Base-by-base conservation (phyloP, 2,113 vertebrate species). In the Psilopsiagon aymara region DNA sequence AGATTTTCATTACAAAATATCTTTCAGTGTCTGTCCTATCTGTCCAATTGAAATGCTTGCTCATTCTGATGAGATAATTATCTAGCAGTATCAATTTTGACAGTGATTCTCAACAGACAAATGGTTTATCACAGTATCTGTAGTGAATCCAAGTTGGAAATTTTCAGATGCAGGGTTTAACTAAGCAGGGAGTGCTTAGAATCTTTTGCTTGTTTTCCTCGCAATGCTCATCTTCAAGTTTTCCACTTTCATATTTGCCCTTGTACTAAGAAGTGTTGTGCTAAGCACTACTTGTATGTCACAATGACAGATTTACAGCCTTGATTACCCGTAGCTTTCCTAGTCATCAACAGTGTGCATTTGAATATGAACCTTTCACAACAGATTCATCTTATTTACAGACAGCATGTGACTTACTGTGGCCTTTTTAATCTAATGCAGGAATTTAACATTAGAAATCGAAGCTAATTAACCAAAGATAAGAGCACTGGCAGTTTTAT, bases 381-480 rank as follows among this genome's bases (percentile, higher is more conserved):
- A 92, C 82, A 94, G 53, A 84, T 64, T 86, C 73, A 74, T 92
- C 29, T 89, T 92, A 63, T 96, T 97, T 96, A 94, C 82, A 95
- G 85, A 87, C 57, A 85, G 47, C 87, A 83, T 91, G 67, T 93
- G 82, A 43, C 70, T 93, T 82, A 43, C 60, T 31, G 7, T 75
- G 81, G 55, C 80, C 64, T 93, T 95, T 95, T 94, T 60, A 96
- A 94, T 89, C 59, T 89, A 82, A 95, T 94, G 60, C 35, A 82
- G 57, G 64, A 93, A 62, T 88, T 95, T 94, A 94, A 71, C 75
- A 43, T 83, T 84, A 95, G 92, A 94, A 97, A 96, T 93, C 11
- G 7, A 88, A 98, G 51, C 35, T 96, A 74, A 93, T 97, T 91
- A 95, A 75, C 67, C 95, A 93, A 90, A 95, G 81, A 64, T 86